Evolutionary conservation across 2,888 invertebrate species (phyloP).

Genomic region (Melinaea menophilus): DNA sequence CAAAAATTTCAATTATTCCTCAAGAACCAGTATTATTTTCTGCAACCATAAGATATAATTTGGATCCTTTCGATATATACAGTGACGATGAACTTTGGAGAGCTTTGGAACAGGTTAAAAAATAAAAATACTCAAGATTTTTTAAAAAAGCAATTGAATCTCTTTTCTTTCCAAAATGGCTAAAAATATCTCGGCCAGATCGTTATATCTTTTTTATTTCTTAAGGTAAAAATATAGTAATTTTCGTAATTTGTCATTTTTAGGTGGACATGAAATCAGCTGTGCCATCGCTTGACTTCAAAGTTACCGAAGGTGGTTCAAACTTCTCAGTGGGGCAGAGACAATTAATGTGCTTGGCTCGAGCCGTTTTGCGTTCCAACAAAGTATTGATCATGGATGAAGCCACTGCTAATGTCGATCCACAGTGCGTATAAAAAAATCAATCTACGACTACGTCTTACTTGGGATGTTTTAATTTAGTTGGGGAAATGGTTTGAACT

Average conservation of each 20-base stretch:
- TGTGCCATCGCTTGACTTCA: conserved; percentile 80
- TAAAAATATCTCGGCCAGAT: too few species aligned
- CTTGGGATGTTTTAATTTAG: too few species aligned
- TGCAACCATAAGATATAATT: conserved; percentile 82
- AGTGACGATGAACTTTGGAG: conserved; percentile 84
- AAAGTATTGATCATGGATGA: conserved; percentile 93
- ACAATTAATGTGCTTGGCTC: conserved; percentile 92
- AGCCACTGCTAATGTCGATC: conserved; percentile 96
- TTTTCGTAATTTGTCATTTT: conserved; percentile 14
- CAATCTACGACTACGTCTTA: too few species aligned
- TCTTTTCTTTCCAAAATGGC: too few species aligned
- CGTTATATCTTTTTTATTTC: too few species aligned
- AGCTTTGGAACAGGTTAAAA: conserved; percentile 81
- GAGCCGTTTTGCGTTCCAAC: conserved; percentile 91
- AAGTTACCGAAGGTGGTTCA: conserved; percentile 85
- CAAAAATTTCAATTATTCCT: conserved; percentile 81
- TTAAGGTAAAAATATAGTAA: background rate
- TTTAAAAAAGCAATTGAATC: too few species aligned
- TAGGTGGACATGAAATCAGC: conserved; percentile 86
- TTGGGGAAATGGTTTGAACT: too few species aligned
- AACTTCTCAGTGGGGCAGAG: conserved; percentile 95
- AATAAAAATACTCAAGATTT: background rate
- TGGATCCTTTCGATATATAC: conserved; percentile 86
- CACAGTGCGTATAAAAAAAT: conserved; percentile 73
- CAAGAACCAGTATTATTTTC: conserved; percentile 93